Conservation (phyloP, 2,113 vertebrate genomes). For the Rattus rattus region DNA sequence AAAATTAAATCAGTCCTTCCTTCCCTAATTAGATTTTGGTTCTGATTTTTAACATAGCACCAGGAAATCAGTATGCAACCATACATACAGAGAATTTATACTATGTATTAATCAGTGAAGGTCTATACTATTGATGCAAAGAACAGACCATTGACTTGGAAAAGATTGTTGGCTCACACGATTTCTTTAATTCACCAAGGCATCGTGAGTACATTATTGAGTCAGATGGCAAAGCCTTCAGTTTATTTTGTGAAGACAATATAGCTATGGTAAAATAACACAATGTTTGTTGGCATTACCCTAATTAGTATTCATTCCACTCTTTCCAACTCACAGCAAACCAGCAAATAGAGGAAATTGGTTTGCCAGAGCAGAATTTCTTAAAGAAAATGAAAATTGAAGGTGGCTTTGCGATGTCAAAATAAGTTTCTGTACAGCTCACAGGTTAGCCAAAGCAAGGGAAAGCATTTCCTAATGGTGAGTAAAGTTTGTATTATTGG, state of each 20-base stretch:
- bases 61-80: not conserved
- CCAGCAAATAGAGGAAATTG: not conserved
- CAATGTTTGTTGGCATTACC: not conserved
- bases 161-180: not conserved
- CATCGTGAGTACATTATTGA: not conserved
- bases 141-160: not conserved
- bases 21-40: too few species aligned
- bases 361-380: not conserved
- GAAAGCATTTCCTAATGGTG: not conserved
- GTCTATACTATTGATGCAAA: not conserved
- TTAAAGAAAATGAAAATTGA: constrained; percentile 11
- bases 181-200: not conserved
- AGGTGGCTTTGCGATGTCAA: not conserved
- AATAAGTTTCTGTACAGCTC: not conserved
- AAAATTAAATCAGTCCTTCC: not conserved
- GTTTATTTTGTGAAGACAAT: constrained; percentile 21
- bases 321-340: not conserved
- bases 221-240: not conserved
- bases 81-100: not conserved
- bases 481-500: not conserved
- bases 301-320: not conserved
- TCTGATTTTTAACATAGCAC: not conserved
- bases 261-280: constrained; percentile 38
- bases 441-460: not conserved
- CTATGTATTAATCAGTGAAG: not conserved